A percentile compares a stretch with the other conserved stretches of the same genome.
phyloP scores from a whole-genome alignment of 2,797 vertebrate species.

The Siniperca undulata region DNA sequence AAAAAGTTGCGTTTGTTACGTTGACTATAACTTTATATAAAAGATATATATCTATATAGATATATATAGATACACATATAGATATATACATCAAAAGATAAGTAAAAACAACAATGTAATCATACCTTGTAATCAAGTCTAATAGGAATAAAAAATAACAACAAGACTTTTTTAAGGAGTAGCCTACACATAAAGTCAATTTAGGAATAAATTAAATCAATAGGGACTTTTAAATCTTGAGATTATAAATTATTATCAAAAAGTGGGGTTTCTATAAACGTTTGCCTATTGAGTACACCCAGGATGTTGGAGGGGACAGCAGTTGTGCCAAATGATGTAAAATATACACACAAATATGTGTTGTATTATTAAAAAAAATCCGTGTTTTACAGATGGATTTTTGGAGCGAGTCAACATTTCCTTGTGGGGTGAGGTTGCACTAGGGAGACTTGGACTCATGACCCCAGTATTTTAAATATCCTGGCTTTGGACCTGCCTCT shows the following conservation, averaged over 20 bases:
- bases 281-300: neutral
- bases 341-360: neutral
- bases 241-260: neutral
- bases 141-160: neutral
- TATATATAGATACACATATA: neutral
- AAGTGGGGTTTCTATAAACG: neutral
- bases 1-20: neutral
- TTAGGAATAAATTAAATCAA: neutral
- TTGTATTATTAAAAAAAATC: neutral
- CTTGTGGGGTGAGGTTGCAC: neutral
- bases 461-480: neutral
- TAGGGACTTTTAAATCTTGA: neutral
- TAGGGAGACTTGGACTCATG: neutral
- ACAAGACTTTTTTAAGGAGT: neutral
- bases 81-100: neutral
- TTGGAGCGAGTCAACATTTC: neutral
- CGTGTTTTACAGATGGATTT: neutral
- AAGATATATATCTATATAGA: too few relatives aligned
- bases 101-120: neutral
- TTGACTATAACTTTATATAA: neutral
- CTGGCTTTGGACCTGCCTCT: slow-evolving; percentile 1
- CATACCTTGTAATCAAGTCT: neutral
- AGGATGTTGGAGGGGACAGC: neutral
- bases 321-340: neutral
- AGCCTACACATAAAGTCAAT: neutral